phyloP scores from a whole-genome alignment of 2,797 vertebrate species.

The Pseudomugil gertrudae region DNA sequence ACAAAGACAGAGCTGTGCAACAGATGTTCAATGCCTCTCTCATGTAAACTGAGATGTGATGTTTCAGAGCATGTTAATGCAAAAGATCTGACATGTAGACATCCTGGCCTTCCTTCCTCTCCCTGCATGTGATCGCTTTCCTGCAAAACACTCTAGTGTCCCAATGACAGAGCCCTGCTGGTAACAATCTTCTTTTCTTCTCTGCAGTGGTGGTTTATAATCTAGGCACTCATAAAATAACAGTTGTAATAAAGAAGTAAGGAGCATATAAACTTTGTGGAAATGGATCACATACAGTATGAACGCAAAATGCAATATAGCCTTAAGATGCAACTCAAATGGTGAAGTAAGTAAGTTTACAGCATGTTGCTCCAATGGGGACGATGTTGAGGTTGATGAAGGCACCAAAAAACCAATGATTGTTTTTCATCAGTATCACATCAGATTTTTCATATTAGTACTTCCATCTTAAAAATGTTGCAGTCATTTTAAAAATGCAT shows the following conservation, averaged over 20 bases:
- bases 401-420: too few relatives aligned
- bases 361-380: not conserved
- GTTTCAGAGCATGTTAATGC: conserved; percentile 33
- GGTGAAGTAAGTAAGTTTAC: conserved; percentile 14
- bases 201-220: conserved; percentile 34
- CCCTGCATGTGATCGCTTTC: conserved; percentile 3
- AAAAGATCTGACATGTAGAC: conserved; percentile 24
- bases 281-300: conserved; percentile 5
- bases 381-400: not conserved
- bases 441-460: too few relatives aligned
- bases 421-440: too few relatives aligned
- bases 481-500: too few relatives aligned
- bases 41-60: conserved; percentile 43
- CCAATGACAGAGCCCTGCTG: conserved; percentile 20
- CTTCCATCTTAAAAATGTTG: too few relatives aligned
- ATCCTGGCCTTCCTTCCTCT: conserved; percentile 5
- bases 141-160: conserved; percentile 19
- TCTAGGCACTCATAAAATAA: conserved; percentile 19
- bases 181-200: conserved; percentile 17
- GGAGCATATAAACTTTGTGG: conserved; percentile 36
- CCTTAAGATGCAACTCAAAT: conserved; percentile 38
- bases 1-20: conserved; percentile 5
- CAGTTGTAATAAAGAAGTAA: conserved; percentile 25
- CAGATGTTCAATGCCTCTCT: conserved; percentile 12
- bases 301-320: conserved; percentile 22